Evolutionary conservation across 2,113 vertebrate genomes (phyloP), one percentile per base, ranked within the genome.

Genomic region (Columbina picui): DNA sequence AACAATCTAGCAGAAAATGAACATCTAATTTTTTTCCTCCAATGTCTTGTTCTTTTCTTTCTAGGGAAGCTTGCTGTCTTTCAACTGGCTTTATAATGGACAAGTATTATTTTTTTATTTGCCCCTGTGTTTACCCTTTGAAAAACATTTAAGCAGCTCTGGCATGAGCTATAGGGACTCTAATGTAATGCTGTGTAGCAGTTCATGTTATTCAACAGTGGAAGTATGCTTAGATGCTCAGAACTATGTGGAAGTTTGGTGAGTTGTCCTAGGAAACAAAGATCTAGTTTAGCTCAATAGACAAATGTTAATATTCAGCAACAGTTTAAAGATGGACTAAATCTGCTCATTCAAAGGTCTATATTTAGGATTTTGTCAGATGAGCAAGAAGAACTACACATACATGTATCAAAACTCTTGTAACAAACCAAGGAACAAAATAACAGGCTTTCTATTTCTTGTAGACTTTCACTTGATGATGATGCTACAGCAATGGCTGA

Each of bases 391-490:
- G 13, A 15, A 36, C 41, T 61, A 45, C 7, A 38, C 4, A 14
- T 9, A 30, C 2, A 20, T 4, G 2, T 43, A 61, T n/a, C 0
- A 3, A 80, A 69, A 65, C n/a, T 76, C 3, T 3, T 55, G 15
- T 57, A 71, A 27, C 15, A 86, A 69, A 41, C 23, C 15, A 39
- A 75, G 16, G 9, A 57, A 61, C 9, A 43, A 84, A 73, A 21
- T 36, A 67, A 17, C 7, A 71, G 43, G 6, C 21, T 92, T 83
- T 64, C n/a, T 52, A 39, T 5, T 1, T 74, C 47, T 52, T 80
- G 3, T 18, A 34, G 18, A 12, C 8, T 13, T 61, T 55, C 14
- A 38, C 5, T 7, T 60, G 29, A 21, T 18, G 52, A 47, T 26
- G 26, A 5, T 38, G 8, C 13, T 93, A 26, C 29, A 59, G 34